These are phyloP conservation scores for Trididemnum nubilum DNA, from an alignment of 23 tunicate genomes.

Conservation along the genomic window DNA sequence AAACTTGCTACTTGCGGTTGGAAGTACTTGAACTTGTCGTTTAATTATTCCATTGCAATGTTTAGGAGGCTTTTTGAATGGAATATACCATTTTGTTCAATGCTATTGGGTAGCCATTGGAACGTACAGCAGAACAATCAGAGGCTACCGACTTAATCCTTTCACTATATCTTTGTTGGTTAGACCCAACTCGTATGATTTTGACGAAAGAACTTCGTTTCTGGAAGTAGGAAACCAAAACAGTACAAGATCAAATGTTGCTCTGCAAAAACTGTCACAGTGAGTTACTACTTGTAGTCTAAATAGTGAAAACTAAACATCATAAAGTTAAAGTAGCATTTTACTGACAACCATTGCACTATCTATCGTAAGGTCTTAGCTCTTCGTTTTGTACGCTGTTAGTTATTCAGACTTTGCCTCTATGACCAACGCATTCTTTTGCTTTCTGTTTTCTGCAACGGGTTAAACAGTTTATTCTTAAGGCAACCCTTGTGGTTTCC, in stretches of 20 bases:
- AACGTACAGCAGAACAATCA: background rate
- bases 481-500: no score
- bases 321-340: no score
- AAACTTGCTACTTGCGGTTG: background rate
- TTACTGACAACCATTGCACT: no score
- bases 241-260: background rate
- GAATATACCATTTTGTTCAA: background rate
- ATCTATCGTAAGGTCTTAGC: no score
- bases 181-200: background rate
- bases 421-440: no score
- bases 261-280: background rate
- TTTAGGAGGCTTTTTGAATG: background rate
- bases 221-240: background rate
- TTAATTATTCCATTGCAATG: background rate
- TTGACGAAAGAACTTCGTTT: background rate
- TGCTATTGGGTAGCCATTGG: background rate
- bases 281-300: background rate
- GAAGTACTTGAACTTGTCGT: background rate
- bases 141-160: background rate
- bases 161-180: background rate
- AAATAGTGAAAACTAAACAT: no score
- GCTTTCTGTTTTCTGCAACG: no score
- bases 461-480: no score
- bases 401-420: no score
- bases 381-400: no score